These are phyloP conservation scores for Formica selysi DNA, from an alignment of 1,140 invertebrate genomes.

Conservation along the genomic window DNA sequence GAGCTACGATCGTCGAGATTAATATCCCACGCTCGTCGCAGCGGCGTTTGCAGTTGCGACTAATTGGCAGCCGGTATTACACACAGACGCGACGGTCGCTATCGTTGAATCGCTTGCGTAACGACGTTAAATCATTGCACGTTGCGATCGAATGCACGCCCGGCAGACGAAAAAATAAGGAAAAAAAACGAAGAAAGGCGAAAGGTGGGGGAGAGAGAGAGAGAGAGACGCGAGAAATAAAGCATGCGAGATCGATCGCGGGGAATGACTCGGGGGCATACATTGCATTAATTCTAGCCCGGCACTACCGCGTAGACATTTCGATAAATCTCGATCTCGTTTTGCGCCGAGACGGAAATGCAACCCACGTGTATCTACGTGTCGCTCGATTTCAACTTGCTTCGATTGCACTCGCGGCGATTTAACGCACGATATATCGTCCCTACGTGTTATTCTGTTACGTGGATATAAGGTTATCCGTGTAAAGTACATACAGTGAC, in stretches of 20 bases:
- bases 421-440: conserved; percentile 55
- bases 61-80: conserved; percentile 58
- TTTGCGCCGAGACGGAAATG: conserved; percentile 38
- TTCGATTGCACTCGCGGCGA: conserved; percentile 36
- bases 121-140: conserved; percentile 61
- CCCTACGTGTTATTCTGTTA: conserved; percentile 39
- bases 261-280: neutral
- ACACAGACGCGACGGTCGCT: conserved; percentile 31
- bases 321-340: conserved; percentile 62
- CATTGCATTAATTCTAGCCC: conserved; percentile 43
- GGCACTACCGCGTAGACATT: conserved; percentile 15
- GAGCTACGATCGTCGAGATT: conserved; percentile 33
- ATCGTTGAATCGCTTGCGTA: conserved; percentile 58
- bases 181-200: neutral
- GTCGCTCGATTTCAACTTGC: conserved; percentile 35
- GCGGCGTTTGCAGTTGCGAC: conserved; percentile 47
- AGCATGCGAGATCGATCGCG: conserved; percentile 18
- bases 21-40: conserved; percentile 55
- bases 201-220: neutral
- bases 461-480: conserved; percentile 9
- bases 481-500: neutral
- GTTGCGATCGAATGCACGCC: conserved; percentile 14
- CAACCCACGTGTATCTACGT: conserved; percentile 52
- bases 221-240: neutral
- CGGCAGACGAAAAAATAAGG: neutral